phyloP scores from a whole-genome alignment of 2,113 vertebrate species.

The Calyptommatus sinebrachiatus region DNA sequence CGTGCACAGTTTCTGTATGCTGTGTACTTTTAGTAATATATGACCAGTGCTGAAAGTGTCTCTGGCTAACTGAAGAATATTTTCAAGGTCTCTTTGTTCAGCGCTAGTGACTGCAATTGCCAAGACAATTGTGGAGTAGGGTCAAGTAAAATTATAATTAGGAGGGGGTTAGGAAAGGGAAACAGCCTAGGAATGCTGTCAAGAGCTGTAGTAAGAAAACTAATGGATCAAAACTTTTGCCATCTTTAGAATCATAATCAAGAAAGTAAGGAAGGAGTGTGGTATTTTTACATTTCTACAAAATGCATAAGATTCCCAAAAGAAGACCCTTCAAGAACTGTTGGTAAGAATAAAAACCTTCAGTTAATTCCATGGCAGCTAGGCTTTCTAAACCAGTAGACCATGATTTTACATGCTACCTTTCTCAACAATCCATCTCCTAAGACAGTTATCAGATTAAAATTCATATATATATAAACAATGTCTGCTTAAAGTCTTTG shows the following conservation, averaged over 20 bases:
- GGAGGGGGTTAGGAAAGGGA: neutral
- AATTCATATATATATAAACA: no score
- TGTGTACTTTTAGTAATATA: neutral
- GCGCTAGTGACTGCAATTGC: neutral
- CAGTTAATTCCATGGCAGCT: no score
- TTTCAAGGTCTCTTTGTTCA: neutral
- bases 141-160: neutral
- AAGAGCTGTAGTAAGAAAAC: neutral
- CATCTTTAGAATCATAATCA: neutral
- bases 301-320: neutral
- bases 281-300: neutral
- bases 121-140: neutral
- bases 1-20: neutral
- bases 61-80: neutral
- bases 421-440: no score
- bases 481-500: no score
- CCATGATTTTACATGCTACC: no score
- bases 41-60: neutral
- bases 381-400: neutral
- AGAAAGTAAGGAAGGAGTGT: neutral
- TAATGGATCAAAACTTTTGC: neutral
- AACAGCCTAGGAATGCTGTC: neutral
- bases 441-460: no score
- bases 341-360: neutral
- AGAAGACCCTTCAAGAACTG: neutral